Evolutionary conservation across 2,888 invertebrate genomes (phyloP).

Genomic region (Laspeyria flexula): DNA sequence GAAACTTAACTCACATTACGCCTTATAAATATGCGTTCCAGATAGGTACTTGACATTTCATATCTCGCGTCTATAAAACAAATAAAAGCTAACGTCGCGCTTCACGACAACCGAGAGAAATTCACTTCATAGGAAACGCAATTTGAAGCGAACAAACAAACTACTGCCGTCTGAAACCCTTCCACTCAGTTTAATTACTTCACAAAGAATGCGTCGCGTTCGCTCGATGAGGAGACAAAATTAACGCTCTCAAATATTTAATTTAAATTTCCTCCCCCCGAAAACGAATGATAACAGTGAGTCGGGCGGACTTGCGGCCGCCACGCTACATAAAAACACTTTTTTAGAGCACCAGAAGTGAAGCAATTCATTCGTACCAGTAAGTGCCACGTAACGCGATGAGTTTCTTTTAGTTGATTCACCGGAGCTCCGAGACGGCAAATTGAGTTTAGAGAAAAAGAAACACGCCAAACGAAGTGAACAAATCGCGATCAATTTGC

Average conservation of each 20-base stretch:
- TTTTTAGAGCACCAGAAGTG: slow-evolving; percentile 58
- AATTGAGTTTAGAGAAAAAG: slow-evolving; percentile 73
- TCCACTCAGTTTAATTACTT: slow-evolving; percentile 86
- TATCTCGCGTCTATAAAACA: slow-evolving; percentile 43
- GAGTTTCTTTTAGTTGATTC: slow-evolving; percentile 74
- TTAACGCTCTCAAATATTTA: slow-evolving; percentile 86
- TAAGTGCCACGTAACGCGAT: slow-evolving; percentile 72
- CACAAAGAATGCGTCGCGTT: slow-evolving; percentile 85
- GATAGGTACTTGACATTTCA: slow-evolving; percentile 36
- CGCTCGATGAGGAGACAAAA: slow-evolving; percentile 86
- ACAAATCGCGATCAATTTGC: slow-evolving; percentile 73
- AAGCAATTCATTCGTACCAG: slow-evolving; percentile 73
- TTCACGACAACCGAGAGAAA: slow-evolving; percentile 70
- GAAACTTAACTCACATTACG: slow-evolving; percentile 24
- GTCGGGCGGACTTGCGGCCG: slow-evolving; percentile 64
- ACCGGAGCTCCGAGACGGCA: slow-evolving; percentile 56
- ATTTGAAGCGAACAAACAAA: slow-evolving; percentile 85
- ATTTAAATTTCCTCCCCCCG: slow-evolving; percentile 82
- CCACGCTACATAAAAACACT: slow-evolving; percentile 63
- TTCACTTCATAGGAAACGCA: slow-evolving; percentile 82
- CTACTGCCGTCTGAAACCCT: slow-evolving; percentile 82
- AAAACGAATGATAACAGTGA: slow-evolving; percentile 83
- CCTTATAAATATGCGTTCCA: slow-evolving; percentile 24
- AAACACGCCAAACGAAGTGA: slow-evolving; percentile 61
- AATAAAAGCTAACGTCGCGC: slow-evolving; percentile 53